Base-by-base conservation (phyloP, 2,113 vertebrate species). In the Coptodon rendalli region DNA sequence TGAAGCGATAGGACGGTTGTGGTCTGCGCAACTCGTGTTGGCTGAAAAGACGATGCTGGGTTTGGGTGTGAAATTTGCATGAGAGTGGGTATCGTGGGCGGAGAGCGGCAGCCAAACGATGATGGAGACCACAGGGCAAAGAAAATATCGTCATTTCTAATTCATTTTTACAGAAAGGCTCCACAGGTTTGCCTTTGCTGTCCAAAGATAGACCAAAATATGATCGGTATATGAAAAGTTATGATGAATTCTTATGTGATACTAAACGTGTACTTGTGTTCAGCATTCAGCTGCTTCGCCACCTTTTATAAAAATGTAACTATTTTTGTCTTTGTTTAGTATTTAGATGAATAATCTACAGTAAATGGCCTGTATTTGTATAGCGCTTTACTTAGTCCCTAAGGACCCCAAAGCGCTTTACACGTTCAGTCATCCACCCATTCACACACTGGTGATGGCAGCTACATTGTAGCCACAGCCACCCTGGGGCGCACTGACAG, bases 401-500 rank as follows among this genome's bases (percentile, higher is more conserved):
- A 2, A 53, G 9, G 9, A 53, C 52, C 8, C 5, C 52, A 54
- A 54, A 54, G 52, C 1, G 1, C n/a, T 3, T 53, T 1, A 53
- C 52, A 22, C 4, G 1, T 1, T 1, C 48, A 48, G 16, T 50
- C 48, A 50, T 8, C 4, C 50, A 40, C 1, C 0, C 22, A 24
- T 2, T 0, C 24, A 59, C 56, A 29, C 56, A 31, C 56, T 2
- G 56, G 4, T 29, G 56, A 59, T 59, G 24, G 22, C 3, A 59
- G 27, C 13, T 59, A 31, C 56, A 0, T 5, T 2, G 56, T 6
- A 29, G 54, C 54, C 12, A 14, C 22, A 57, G 56, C 56, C 2
- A 0, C 56, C 0, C 56, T 29, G 56, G 13, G 13, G 24, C 24
- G 13, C 24, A 16, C 24, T 59, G 56, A 29, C 56, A 9, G 13